Percentiles rank a stretch among this genome's conserved stretches.
Conservation (phyloP, 2,113 vertebrate species). For the Oxyruncus cristatus region DNA sequence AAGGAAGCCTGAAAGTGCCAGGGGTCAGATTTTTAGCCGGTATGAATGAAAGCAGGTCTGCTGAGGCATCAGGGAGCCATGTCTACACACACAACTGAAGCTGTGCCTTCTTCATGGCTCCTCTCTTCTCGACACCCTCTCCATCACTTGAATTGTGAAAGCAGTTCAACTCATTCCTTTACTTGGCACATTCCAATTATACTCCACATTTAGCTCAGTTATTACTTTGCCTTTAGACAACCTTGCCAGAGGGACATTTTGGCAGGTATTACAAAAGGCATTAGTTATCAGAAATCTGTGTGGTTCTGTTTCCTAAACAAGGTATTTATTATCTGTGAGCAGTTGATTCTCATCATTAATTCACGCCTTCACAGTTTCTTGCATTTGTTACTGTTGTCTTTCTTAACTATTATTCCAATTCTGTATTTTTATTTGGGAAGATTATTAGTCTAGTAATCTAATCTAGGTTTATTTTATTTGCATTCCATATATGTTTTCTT, state of each 20-base stretch:
- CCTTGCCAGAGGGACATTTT: not conserved
- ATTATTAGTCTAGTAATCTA: not conserved
- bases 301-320: not conserved
- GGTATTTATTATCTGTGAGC: not conserved
- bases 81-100: not conserved
- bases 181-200: not conserved
- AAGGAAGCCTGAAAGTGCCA: not conserved
- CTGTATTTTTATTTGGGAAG: not conserved
- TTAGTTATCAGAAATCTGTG: not conserved
- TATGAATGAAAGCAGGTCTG: not conserved
- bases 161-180: not conserved
- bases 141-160: not conserved
- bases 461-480: not conserved
- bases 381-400: not conserved
- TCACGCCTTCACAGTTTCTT: not conserved
- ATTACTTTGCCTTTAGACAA: not conserved
- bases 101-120: not conserved
- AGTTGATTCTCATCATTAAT: not conserved
- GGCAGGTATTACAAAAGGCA: fast-evolving
- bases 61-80: not conserved
- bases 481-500: not conserved
- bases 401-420: not conserved
- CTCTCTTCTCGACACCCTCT: fast-evolving
- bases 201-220: not conserved
- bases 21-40: not conserved